phyloP scores from a whole-genome alignment of 2,888 invertebrate species.

The Gryllus longicercus region DNA sequence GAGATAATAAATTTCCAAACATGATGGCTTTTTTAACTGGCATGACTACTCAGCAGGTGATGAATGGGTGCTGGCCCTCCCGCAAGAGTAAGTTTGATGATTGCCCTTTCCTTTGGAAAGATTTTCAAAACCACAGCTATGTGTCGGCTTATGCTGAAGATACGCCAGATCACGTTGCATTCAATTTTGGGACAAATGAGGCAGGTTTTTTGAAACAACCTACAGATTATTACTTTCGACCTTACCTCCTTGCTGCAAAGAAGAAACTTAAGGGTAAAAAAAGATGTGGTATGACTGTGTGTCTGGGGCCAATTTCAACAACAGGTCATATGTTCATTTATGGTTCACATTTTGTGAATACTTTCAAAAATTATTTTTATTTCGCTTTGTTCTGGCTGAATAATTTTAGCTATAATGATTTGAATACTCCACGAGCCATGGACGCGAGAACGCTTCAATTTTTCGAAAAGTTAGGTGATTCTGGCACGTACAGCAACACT shows the following conservation, averaged over 20 bases:
- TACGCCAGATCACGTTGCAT: constrained; percentile 66
- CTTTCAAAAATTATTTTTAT: constrained; percentile 59
- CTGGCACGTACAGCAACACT: constrained; percentile 60
- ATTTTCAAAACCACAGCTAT: constrained; percentile 67
- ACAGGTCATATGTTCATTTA: constrained; percentile 68
- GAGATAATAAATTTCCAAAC: constrained; percentile 88
- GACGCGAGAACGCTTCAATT: constrained; percentile 57
- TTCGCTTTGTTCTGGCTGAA: constrained; percentile 82
- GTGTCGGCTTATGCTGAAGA: constrained; percentile 80
- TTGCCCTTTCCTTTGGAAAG: constrained; percentile 74
- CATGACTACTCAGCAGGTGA: constrained; percentile 46
- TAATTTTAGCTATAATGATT: constrained; percentile 68
- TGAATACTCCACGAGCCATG: constrained; percentile 64
- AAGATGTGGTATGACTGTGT: constrained; percentile 55
- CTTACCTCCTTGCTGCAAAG: constrained; percentile 63
- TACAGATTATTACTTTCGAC: constrained; percentile 76
- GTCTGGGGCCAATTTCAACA: constrained; percentile 60
- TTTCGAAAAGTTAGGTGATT: constrained; percentile 58
- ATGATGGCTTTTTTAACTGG: constrained; percentile 79
- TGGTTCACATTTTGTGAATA: constrained; percentile 62
- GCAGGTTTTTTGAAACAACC: constrained; percentile 69
- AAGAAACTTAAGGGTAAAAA: constrained; percentile 24
- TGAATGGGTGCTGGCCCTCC: constrained; percentile 40
- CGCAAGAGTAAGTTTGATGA: constrained; percentile 56
- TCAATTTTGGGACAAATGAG: constrained; percentile 63